Conservation (phyloP, 2,113 vertebrate species). For the Nothocercus julius region DNA sequence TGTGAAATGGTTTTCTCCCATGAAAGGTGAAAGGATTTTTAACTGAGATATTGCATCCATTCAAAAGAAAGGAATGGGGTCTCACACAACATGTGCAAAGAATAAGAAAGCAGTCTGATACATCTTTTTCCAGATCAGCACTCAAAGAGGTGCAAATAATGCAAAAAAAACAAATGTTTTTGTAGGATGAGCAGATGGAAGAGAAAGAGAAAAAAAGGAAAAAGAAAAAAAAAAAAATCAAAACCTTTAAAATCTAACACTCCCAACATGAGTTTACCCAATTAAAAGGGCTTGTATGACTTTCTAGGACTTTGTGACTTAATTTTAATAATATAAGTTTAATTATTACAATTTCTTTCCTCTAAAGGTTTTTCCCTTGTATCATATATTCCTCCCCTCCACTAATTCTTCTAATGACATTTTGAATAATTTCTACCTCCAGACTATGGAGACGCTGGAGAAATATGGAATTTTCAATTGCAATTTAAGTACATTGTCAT, state of each 20-base stretch:
- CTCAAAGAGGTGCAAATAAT: background rate
- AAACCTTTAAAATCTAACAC: background rate
- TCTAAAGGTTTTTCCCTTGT: background rate
- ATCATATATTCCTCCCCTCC: background rate
- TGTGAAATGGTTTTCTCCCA: background rate
- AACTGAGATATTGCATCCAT: background rate
- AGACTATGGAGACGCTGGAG: background rate
- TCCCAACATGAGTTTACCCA: background rate
- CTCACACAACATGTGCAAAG: background rate
- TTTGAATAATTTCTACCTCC: background rate
- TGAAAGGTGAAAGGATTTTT: background rate
- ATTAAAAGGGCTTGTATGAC: background rate
- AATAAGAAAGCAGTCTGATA: background rate
- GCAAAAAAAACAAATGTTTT: too few relatives aligned
- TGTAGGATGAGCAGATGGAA: background rate
- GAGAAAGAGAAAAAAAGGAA: background rate
- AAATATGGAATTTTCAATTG: background rate
- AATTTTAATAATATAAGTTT: background rate
- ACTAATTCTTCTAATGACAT: background rate
- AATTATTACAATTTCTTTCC: background rate
- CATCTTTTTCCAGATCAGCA: background rate
- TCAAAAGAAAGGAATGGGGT: background rate
- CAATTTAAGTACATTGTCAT: background rate
- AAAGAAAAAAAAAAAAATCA: background rate
- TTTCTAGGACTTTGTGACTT: background rate